Conservation (phyloP, 2,797 vertebrate species). For the Catharus ustulatus region DNA sequence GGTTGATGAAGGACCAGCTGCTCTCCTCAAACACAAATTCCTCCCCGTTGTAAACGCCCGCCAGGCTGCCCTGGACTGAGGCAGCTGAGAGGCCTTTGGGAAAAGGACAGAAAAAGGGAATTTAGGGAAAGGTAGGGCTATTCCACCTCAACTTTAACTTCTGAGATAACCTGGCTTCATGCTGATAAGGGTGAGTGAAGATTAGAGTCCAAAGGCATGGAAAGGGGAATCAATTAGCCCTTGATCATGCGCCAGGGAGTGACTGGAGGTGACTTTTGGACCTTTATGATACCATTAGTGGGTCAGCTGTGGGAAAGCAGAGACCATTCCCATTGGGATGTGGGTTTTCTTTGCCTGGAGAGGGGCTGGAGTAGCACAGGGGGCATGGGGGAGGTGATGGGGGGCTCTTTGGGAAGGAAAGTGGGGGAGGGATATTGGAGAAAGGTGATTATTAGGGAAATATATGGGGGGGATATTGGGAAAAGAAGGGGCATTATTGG, state of each 20-base stretch:
- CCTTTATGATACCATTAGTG: not conserved
- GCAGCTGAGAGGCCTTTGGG: conserved; percentile 72
- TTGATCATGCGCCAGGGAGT: not conserved
- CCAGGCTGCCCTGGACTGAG: conserved; percentile 59
- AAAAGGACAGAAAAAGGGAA: not conserved
- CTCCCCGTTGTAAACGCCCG: conserved; percentile 88
- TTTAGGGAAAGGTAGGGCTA: not conserved
- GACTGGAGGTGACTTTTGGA: not conserved
- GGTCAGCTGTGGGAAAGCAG: fast-evolving
- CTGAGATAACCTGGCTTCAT: fast-evolving
- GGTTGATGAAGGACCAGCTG: conserved; percentile 88
- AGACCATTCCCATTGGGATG: not conserved
- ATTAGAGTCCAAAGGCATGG: fast-evolving
- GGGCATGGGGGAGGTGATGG: not conserved
- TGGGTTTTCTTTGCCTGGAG: not conserved
- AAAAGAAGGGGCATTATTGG: not conserved
- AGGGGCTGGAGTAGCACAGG: not conserved
- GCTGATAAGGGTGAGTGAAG: not conserved
- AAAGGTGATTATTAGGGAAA: not conserved
- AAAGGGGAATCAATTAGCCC: not conserved
- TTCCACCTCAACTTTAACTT: not conserved
- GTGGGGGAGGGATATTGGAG: not conserved
- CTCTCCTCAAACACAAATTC: conserved; percentile 91
- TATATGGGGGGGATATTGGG: no score
- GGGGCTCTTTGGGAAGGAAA: not conserved